Evolutionary conservation across 2,113 vertebrate species (phyloP).

Genomic region (Gnathonemus echidnorhynchus): DNA sequence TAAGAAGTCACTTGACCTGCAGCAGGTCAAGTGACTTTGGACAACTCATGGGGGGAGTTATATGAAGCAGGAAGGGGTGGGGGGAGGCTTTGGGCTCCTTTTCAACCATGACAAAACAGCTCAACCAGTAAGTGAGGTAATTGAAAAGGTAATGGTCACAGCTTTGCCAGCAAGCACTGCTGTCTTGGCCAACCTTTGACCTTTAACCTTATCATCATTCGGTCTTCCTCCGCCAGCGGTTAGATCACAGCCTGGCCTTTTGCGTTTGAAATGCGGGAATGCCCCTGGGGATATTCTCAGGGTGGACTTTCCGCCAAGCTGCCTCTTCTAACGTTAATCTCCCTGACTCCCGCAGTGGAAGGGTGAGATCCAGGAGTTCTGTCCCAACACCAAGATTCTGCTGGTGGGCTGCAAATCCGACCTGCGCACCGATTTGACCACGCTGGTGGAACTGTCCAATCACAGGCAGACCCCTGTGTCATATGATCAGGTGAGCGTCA

Average conservation of each 20-base stretch:
- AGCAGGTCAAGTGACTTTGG: neutral
- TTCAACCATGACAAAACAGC: neutral
- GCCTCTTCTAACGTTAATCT: neutral
- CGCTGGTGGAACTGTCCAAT: conserved; percentile 74
- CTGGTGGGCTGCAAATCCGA: conserved; percentile 87
- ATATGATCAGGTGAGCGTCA: conserved; percentile 74
- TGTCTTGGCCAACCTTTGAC: neutral
- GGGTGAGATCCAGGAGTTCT: conserved; percentile 85
- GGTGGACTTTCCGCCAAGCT: neutral
- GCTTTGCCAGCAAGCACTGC: neutral
- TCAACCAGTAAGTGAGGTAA: neutral
- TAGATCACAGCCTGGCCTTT: neutral
- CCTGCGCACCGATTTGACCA: conserved; percentile 79
- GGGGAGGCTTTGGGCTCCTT: neutral
- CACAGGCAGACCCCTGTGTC: conserved; percentile 79
- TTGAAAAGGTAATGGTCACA: neutral
- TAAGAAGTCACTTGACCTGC: neutral
- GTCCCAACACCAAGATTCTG: conserved; percentile 84
- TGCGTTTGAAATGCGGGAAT: neutral
- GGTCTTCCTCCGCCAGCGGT: neutral
- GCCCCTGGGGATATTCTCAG: neutral
- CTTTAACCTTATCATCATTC: neutral
- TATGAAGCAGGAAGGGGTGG: neutral
- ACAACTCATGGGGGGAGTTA: neutral
- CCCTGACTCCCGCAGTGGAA: conserved; percentile 67